Evolutionary conservation across 2,888 invertebrate species (phyloP).

Genomic region (Drosophila birchii): DNA sequence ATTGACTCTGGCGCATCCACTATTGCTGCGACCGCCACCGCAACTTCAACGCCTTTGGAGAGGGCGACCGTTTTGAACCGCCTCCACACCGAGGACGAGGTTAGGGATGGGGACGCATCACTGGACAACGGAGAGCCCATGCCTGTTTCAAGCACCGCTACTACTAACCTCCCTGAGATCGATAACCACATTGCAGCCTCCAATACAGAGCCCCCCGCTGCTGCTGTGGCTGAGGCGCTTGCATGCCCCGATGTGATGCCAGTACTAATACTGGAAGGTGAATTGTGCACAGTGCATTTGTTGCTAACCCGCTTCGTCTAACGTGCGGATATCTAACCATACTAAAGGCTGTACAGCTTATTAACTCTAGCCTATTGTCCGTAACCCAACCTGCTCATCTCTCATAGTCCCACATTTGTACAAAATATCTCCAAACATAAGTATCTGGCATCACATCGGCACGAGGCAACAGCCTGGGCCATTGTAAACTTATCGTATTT

Average conservation of each 20-base stretch:
- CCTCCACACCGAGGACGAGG: slow-evolving; percentile 16
- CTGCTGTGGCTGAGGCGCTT: slow-evolving; percentile 77
- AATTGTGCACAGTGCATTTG: slow-evolving; percentile 81
- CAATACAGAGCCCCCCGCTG: slow-evolving; percentile 26
- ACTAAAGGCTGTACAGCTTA: slow-evolving; percentile 56
- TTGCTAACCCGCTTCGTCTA: slow-evolving; percentile 51
- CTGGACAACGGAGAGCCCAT: slow-evolving; percentile 2
- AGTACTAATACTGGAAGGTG: slow-evolving; percentile 95
- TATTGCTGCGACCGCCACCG: neutral
- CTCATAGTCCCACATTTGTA: slow-evolving; percentile 54
- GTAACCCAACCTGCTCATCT: slow-evolving; percentile 23
- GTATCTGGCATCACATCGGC: slow-evolving; percentile 46
- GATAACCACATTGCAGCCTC: slow-evolving; percentile 52
- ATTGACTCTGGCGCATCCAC: slow-evolving; percentile 36
- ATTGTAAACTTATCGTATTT: slow-evolving; percentile 17
- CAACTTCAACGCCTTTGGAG: slow-evolving; percentile 32
- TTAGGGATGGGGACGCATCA: slow-evolving; percentile 12
- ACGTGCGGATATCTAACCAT: slow-evolving; percentile 27
- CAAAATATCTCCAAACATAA: slow-evolving; percentile 58
- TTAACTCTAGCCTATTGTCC: slow-evolving; percentile 21
- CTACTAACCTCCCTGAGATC: slow-evolving; percentile 50
- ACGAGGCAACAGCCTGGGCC: slow-evolving; percentile 7
- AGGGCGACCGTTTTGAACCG: slow-evolving; percentile 32
- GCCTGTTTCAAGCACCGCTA: slow-evolving; percentile 13
- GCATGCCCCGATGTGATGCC: slow-evolving; percentile 89